Evolutionary conservation across 2,888 invertebrate genomes (phyloP), one percentile per base, ranked within the genome.

Genomic region (Parelbella ahira): DNA sequence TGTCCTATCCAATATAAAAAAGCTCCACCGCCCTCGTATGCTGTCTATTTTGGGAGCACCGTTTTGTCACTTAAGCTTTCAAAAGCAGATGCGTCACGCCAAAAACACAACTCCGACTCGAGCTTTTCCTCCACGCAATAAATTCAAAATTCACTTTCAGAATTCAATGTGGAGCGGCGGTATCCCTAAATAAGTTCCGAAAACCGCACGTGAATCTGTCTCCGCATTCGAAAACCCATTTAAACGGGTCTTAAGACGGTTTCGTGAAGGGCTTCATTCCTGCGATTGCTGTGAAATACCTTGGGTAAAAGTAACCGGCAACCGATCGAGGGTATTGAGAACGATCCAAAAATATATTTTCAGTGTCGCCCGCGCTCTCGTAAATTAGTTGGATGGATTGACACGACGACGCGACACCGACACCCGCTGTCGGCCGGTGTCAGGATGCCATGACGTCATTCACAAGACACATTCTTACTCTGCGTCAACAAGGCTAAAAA

Each of bases 371-470:
- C n/a, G n/a, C n/a, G 44, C 45, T 48, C 50, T 48, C 51, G 54
- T 54, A 54, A 56, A 56, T 54, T 54, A 56, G 51, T 47, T 36
- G 45, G 41, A 45, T 47, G 63, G 68, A 67, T 63, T 68, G 75
- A 70, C 72, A 47, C 46, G 29, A 23, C 46, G 48, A 42, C 47
- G 63, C 56, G 48, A 49, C 56, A 45, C 44, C 42, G 65, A 63
- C 63, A 57, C 53, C 49, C 44, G 54, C 58, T 52, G 67, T 63
- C 66, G 56, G n/a, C 42, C 54, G 45, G 49, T 51, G 61, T 64
- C 67, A 49, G 63, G 65, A n/a, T n/a, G 63, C 54, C 45, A 48
- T 39, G 38, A 11, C 23, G 29, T 24, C 21, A 15, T 13, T 29
- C 6, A n/a, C 9, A n/a, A 23, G 6, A 23, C 5, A n/a, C n/a